phyloP scores from a whole-genome alignment of 1,140 invertebrate species.

The Xylocopa sonorina region DNA sequence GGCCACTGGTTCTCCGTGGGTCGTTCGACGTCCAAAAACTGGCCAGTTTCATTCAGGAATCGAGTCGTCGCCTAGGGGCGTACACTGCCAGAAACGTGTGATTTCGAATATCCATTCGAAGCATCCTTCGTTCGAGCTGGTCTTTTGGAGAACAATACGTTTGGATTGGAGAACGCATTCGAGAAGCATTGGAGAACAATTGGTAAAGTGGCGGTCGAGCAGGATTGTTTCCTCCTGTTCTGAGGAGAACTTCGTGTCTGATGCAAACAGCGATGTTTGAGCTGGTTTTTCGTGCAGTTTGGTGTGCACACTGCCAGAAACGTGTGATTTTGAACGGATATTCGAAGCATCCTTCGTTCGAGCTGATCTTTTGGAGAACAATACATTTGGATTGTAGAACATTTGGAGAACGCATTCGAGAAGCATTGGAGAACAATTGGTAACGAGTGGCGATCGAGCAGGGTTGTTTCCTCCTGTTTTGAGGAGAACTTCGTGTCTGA shows the following conservation, averaged over 20 bases:
- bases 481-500: not conserved
- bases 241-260: not conserved
- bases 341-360: not conserved
- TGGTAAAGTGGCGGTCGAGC: not conserved
- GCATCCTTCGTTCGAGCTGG: not conserved
- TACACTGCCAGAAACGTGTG: constrained; percentile 47
- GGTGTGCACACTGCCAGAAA: constrained; percentile 26
- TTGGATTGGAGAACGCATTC: too few relatives aligned
- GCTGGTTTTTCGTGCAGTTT: not conserved
- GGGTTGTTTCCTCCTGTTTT: not conserved
- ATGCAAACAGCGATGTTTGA: not conserved
- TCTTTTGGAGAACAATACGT: constrained; percentile 2
- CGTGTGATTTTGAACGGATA: constrained; percentile 46
- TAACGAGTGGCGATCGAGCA: not conserved
- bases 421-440: constrained; percentile 17
- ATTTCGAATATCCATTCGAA: constrained; percentile 33
- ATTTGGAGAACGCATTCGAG: not conserved
- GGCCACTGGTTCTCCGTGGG: not conserved
- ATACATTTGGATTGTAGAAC: too few relatives aligned
- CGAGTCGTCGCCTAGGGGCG: constrained; percentile 22
- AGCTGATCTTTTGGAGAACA: not conserved
- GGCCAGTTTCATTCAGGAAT: constrained; percentile 60
- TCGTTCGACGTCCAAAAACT: constrained; percentile 59
- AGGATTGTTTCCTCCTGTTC: not conserved
- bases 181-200: not conserved